Base-by-base conservation (phyloP, 2,113 vertebrate genomes). In the Pelobates fuscus region DNA sequence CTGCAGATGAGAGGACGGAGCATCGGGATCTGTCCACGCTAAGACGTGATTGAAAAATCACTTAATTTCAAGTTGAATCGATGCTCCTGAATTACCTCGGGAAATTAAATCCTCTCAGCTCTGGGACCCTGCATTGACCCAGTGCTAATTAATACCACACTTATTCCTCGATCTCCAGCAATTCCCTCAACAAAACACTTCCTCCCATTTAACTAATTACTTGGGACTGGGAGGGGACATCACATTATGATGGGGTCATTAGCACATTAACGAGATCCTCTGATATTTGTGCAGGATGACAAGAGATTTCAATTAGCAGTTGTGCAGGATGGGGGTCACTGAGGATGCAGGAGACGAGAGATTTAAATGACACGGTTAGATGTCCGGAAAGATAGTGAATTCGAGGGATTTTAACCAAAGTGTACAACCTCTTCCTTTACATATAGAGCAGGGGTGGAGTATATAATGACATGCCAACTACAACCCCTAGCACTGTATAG, bases 171-270 rank as follows among this genome's bases (percentile, higher is more conserved):
- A 62, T 71, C 70, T 71, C 70, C 44, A 67, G 63, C 70, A 72
- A 52, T 63, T 72, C 60, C 60, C 46, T 7, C 71, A 75, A 59
- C 62, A 75, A 67, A 75, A 75, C 65, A 67, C 63, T 75, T 75
- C 71, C 71, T 67, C 62, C 71, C 71, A 58, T 67, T 67, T 58
- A 64, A 66, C 62, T 75, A 75, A 75, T 75, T 75, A 75, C 49
- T 75, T 8, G 49, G 17, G 49, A 58, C 46, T 0, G 41, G 21
- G n/a, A n/a, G 15, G 57, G 41, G 55, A 44, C 58, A 8, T 27
- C 49, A 30, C 43, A 65, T 44, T 44, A 21, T 75, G 49, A 74
- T 74, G 30, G 58, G 71, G 71, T 66, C 71, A 67, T 75, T 75
- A 75, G 71, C 62, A 67, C 62, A 67, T 66, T 59, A 75, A 75